These are phyloP conservation scores for Rhynchomys soricoides DNA, from an alignment of 2,113 vertebrate species.

Conservation along the genomic window DNA sequence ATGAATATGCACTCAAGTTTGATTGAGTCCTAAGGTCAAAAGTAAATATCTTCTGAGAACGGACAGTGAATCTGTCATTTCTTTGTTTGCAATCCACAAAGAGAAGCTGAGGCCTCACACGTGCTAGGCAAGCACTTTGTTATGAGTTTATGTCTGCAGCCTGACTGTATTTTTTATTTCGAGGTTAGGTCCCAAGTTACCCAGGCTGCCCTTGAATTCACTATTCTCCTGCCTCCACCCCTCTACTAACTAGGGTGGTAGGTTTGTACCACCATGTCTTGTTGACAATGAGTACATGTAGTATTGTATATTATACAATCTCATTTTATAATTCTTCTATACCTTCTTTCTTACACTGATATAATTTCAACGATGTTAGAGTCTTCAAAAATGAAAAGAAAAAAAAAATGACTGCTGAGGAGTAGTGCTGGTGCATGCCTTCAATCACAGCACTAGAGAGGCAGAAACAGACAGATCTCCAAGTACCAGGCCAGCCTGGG, in stretches of 20 bases:
- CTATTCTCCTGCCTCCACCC: not conserved
- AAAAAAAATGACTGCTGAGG: not conserved
- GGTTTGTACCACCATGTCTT: not conserved
- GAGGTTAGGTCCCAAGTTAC: not conserved
- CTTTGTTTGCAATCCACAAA: not conserved
- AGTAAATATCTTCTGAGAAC: conserved; percentile 23
- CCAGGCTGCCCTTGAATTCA: not conserved
- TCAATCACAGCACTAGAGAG: not conserved
- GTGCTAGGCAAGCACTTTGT: not conserved
- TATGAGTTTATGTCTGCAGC: not conserved
- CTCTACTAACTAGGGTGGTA: not conserved
- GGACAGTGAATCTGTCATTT: not conserved
- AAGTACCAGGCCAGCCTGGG: not conserved
- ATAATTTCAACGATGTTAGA: not conserved
- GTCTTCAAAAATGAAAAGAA: not conserved
- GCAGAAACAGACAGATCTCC: not conserved
- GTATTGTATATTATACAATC: not conserved
- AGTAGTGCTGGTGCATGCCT: not conserved
- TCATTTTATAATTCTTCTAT: not conserved
- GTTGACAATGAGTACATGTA: not conserved
- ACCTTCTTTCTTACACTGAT: not conserved
- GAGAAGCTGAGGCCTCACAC: not conserved
- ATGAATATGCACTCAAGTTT: not conserved
- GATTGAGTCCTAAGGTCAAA: not conserved
- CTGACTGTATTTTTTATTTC: not conserved